Base-by-base conservation (phyloP, 2,888 invertebrate genomes). In the Drosophila kanekoi region DNA sequence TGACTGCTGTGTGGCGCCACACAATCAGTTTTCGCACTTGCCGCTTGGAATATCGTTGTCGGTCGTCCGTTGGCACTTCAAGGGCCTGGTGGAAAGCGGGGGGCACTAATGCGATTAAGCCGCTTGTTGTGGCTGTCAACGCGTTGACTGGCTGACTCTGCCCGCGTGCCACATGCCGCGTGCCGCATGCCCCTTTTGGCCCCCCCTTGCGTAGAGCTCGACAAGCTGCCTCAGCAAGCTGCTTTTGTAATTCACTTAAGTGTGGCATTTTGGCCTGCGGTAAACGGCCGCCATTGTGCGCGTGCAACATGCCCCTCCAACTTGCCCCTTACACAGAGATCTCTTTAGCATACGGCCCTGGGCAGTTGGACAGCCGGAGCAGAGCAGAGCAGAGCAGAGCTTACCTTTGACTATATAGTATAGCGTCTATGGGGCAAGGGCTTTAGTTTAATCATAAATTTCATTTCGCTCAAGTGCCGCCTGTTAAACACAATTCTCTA, bases 121-220 rank as follows among this genome's bases (percentile, higher is more conserved):
- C 90, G 87, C 90, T 87, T 90, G 87, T 87, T 87, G 90, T 87
- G 89, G 89, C 87, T 90, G 90, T 87, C 90, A 87, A 87, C 90
- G 90, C 90, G 89, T 84, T 89, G 83, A 84, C 83, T 89, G 85
- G 59, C 70, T 81, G 66, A 67, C 80, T 75, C 67, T 64, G 64
- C 23, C 44, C 37, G 10, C 33, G 48, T 32, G 8, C 40, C 41
- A 44, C 37, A 11, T 4, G 48, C 54, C 60, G 20, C n/a, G 6
- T 14, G 23, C 64, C 35, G 23, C 13, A 13, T 48, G 13, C 18
- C 35, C 13, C 43, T 11, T 14, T 28, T 28, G 28, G 9, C 1
- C 33, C n/a, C 9, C 13, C 53, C 3, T 4, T 40, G 33, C 49
- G 23, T 20, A 48, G 14, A 33, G 37, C 52, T 43, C 41, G 18